These are phyloP conservation scores for Trichogramma dendrolimi DNA, from an alignment of 2,888 invertebrate genomes.

Conservation along the genomic window DNA sequence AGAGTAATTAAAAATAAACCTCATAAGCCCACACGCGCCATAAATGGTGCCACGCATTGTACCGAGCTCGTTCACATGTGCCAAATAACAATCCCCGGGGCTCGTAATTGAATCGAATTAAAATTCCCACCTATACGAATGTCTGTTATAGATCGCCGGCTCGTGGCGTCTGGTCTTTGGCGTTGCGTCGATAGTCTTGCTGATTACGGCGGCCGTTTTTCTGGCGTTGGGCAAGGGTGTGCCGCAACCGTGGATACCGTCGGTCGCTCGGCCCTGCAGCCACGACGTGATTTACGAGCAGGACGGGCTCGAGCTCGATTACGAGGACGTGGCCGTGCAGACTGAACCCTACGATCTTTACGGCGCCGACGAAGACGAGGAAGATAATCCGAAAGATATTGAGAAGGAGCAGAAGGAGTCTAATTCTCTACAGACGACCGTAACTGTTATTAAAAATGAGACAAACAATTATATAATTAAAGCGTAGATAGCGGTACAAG, in stretches of 20 bases:
- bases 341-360: slow-evolving; percentile 48
- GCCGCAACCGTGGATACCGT: slow-evolving; percentile 58
- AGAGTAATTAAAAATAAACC: too few relatives aligned
- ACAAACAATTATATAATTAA: too few relatives aligned
- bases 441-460: slow-evolving; percentile 34
- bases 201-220: slow-evolving; percentile 58
- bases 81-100: too few relatives aligned
- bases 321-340: slow-evolving; percentile 50
- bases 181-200: slow-evolving; percentile 57
- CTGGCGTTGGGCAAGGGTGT: slow-evolving; percentile 59
- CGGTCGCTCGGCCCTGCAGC: slow-evolving; percentile 48
- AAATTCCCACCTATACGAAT: too few relatives aligned
- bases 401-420: slow-evolving; percentile 31
- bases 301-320: slow-evolving; percentile 46
- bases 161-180: slow-evolving; percentile 61
- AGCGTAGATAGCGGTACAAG: too few relatives aligned
- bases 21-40: too few relatives aligned
- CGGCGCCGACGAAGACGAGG: slow-evolving; percentile 37
- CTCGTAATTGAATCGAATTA: too few relatives aligned
- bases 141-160: slow-evolving; percentile 53
- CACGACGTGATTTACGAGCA: slow-evolving; percentile 51
- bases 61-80: too few relatives aligned
- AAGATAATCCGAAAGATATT: slow-evolving; percentile 37
- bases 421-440: slow-evolving; percentile 40
- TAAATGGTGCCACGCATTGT: too few relatives aligned